phyloP scores from a whole-genome alignment of 1,140 invertebrate species.

The Lepidurus arcticus region DNA sequence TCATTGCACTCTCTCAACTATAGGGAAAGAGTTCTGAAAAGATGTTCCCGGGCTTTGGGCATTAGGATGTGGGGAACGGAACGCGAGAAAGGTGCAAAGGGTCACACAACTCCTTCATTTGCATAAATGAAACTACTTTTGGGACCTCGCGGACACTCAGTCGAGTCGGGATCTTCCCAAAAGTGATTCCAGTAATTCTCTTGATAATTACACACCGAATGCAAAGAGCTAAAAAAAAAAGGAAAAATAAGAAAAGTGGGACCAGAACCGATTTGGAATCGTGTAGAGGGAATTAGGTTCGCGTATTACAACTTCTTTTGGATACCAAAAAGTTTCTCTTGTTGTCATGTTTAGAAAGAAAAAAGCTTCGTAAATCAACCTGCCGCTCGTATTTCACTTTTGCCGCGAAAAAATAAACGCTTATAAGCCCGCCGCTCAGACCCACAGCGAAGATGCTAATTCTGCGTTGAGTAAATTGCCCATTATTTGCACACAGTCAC shows the following conservation, averaged over 20 bases:
- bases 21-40: too few species aligned
- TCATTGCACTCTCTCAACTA: neutral
- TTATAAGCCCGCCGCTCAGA: neutral
- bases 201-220: neutral
- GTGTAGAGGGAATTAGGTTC: neutral
- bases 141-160: neutral
- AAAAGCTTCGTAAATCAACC: neutral
- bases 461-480: neutral
- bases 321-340: neutral
- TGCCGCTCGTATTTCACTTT: conserved; percentile 4
- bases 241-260: neutral
- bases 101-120: conserved; percentile 1
- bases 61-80: neutral
- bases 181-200: neutral
- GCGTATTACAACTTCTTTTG: neutral
- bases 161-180: neutral
- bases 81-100: neutral
- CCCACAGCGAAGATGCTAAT: conserved; percentile 1
- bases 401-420: neutral
- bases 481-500: neutral
- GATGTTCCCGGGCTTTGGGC: neutral
- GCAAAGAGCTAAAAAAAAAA: neutral
- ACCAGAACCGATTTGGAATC: neutral
- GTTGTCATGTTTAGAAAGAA: neutral
- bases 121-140: neutral